Evolutionary conservation across 2,888 invertebrate genomes (phyloP), one percentile per base, ranked within the genome.

Genomic region (Biston betularia): DNA sequence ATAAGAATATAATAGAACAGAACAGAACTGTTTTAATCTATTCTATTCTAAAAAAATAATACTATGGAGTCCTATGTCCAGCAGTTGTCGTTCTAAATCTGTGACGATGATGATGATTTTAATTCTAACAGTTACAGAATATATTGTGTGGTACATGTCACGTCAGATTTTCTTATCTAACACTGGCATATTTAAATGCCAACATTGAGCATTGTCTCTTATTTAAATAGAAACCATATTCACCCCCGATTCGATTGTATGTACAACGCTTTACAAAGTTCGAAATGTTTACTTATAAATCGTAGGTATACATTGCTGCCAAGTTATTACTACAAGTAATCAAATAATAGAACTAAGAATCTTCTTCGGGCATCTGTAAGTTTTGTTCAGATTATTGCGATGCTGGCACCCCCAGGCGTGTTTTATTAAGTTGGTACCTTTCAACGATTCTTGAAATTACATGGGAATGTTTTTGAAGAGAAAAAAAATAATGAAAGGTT

Each of bases 251-350:
- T 53, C 6, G 1, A 40, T 53, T 53, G 38, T 53, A 38, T 53
- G 38, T 38, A 38, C 52, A 38, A 15, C 14, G 14, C 52, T 38
- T 38, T 38, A 38, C 10, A 50, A 33, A 38, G 15, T 52, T 35
- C 3, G 49, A n/a, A 53, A 38, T 53, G 38, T 53, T 40, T 38
- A 53, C 52, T 53, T 38, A 53, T 15, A 10, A 38, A 50, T 35
- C 35, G 15, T 38, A 35, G 11, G 14, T 15, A 38, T 9, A 6
- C 15, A 53, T 5, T 8, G n/a, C 1, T 8, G 15, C 38, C 10
- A 38, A 53, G 8, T 15, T 53, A 53, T 15, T 10, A 15, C 7
- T n/a, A 10, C 0, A 15, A 33, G 14, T 15, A 15, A 15, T 0
- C 1, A 53, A 53, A 38, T 38, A 1, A 53, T 14, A 1, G 14